Evolutionary conservation across 2,797 vertebrate genomes (phyloP), one percentile per base, ranked within the genome.

Genomic region (Spatula clypeata): DNA sequence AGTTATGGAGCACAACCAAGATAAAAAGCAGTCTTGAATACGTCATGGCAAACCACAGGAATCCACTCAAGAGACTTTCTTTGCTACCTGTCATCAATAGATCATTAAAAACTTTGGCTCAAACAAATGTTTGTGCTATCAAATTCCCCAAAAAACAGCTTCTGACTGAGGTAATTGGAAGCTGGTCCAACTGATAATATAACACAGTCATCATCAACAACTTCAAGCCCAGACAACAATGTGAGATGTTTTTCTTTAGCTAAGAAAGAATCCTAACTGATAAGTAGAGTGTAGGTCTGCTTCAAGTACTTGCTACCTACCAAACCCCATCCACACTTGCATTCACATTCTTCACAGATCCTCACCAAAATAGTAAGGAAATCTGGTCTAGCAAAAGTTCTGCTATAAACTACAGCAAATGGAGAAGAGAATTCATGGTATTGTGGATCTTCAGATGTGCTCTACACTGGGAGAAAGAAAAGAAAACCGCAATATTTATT

Each of bases 151-250:
- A 54, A 81, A 53, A 34, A 1, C 58, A 92, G 73, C 72, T 96
- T 51, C 17, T 91, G 85, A 93, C 24, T 6, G 80, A 96, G 87
- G 93, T 91, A 91, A 92, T 49, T 91, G 93, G 91, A 96, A 81
- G 77, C 29, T 88, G 55, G 70, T 85, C 58, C 77, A 93, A 87
- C 75, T 79, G 79, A 90, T 72, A 95, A 92, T 77, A 89, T 66
- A 6, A 2, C 19, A 95, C 21, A 89, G 82, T 38, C 83, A 70
- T 31, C 6, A 40, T 70, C 81, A 72, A 45, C 45, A 85, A 49
- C 1, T 10, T 94, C 69, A 72, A 49, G 36, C n/a, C 24, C n/a
- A 53, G 27, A 57, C n/a, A 38, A 58, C 19, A 20, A 11, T 8
- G 49, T 54, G 86, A 23, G 26, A 66, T 66, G 26, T 24, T 79